Percentiles rank a stretch among this genome's conserved stretches.
phyloP scores from a whole-genome alignment of 53 echinoderm and acorn worm species.

The Stichopus horrens region DNA sequence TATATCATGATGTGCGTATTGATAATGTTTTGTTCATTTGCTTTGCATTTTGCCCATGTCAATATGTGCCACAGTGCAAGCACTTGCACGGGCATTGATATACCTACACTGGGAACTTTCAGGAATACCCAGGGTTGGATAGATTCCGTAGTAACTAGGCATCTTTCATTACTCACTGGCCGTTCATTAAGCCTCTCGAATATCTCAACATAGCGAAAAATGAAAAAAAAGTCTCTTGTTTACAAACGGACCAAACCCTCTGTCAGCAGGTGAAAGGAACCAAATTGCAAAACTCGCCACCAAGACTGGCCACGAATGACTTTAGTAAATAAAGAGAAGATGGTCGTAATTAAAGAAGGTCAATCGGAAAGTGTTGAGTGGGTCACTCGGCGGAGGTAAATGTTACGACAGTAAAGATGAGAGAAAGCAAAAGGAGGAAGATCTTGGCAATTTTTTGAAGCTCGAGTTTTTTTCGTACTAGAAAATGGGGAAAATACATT shows the following conservation, averaged over 20 bases:
- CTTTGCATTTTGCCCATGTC: no score
- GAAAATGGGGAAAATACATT: no score
- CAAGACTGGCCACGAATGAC: not conserved
- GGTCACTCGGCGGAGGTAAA: not conserved
- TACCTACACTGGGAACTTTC: no score
- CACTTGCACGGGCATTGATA: no score
- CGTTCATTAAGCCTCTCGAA: slow-evolving; percentile 24
- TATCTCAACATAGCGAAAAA: not conserved
- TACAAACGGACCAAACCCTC: slow-evolving; percentile 12
- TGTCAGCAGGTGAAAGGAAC: slow-evolving; percentile 3
- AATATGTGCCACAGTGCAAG: no score
- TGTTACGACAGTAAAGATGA: no score
- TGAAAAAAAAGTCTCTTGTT: not conserved
- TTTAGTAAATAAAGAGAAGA: not conserved
- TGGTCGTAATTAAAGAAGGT: not conserved
- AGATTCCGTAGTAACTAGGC: not conserved
- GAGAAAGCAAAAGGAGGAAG: no score
- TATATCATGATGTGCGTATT: no score
- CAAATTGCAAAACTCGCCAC: not conserved
- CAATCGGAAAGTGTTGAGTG: not conserved
- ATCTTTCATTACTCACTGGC: slow-evolving; percentile 22
- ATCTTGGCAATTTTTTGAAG: no score
- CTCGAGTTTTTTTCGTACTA: no score
- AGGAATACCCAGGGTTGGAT: no score
- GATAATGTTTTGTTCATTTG: no score